phyloP scores from a whole-genome alignment of 23 tunicate species.

The Oikopleura dioica region DNA sequence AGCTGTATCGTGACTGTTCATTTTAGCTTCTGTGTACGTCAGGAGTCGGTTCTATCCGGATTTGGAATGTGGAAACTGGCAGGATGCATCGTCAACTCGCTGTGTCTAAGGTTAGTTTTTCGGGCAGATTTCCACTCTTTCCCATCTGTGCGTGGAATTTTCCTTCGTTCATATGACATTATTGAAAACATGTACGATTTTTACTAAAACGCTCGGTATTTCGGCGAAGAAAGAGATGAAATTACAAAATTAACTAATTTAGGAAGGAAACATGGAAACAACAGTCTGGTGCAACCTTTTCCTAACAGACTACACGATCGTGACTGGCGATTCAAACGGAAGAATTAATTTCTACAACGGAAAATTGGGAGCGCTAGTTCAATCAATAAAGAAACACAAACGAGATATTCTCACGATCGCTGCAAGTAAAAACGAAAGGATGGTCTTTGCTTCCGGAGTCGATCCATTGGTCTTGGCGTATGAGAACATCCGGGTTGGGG shows the following conservation, averaged over 20 bases:
- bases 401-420: background rate
- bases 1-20: no score
- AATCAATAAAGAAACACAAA: background rate
- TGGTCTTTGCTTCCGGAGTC: constrained; percentile 10
- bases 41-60: background rate
- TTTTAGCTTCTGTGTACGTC: background rate
- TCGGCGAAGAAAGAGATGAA: no score
- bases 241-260: no score
- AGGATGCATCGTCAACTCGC: background rate
- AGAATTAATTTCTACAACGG: constrained; percentile 4
- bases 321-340: background rate
- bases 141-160: no score
- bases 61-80: constrained; percentile 12
- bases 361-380: background rate
- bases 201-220: no score
- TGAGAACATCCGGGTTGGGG: background rate
- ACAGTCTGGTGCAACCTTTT: background rate
- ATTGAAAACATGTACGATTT: no score
- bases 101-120: no score
- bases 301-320: background rate
- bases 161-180: no score
- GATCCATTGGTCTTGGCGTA: background rate
- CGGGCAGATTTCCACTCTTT: no score
- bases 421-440: background rate
- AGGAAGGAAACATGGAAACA: background rate